These are phyloP conservation scores for Cerastis leucographa DNA, from an alignment of 2,888 invertebrate species.

Conservation along the genomic window DNA sequence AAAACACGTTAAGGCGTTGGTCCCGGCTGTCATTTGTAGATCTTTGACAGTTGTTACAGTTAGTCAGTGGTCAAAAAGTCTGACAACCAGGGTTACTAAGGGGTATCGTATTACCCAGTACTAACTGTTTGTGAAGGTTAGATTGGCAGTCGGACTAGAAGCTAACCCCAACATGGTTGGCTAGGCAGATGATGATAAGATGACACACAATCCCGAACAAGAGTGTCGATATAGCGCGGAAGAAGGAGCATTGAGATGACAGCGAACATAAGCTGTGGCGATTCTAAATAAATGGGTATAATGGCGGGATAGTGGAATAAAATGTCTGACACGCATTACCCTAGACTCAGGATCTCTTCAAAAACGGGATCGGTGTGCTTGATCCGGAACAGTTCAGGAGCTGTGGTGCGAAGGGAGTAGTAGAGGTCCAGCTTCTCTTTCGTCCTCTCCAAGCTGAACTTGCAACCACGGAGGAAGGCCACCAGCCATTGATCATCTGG, in stretches of 20 bases:
- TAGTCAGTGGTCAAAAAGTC: no score
- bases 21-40: neutral
- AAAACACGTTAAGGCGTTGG: neutral
- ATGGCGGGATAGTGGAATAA: neutral
- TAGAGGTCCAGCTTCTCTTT: conserved; percentile 92
- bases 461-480: conserved; percentile 92
- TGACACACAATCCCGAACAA: neutral
- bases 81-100: no score
- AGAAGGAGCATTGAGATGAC: neutral
- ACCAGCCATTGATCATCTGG: conserved; percentile 92
- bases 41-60: neutral
- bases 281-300: neutral
- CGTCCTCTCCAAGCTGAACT: conserved; percentile 91
- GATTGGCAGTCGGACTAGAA: neutral
- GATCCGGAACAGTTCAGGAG: conserved; percentile 87
- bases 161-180: neutral
- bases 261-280: no score
- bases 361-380: conserved; percentile 73
- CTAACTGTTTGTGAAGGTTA: no score
- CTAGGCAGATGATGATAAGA: neutral
- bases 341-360: conserved; percentile 76
- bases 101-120: no score
- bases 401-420: conserved; percentile 88
- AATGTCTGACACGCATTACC: conserved; percentile 65
- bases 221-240: neutral